Evolutionary conservation across 53 echinoderm and acorn worm species (phyloP), one percentile per base, ranked within the genome.

Genomic region (Antedon mediterranea): DNA sequence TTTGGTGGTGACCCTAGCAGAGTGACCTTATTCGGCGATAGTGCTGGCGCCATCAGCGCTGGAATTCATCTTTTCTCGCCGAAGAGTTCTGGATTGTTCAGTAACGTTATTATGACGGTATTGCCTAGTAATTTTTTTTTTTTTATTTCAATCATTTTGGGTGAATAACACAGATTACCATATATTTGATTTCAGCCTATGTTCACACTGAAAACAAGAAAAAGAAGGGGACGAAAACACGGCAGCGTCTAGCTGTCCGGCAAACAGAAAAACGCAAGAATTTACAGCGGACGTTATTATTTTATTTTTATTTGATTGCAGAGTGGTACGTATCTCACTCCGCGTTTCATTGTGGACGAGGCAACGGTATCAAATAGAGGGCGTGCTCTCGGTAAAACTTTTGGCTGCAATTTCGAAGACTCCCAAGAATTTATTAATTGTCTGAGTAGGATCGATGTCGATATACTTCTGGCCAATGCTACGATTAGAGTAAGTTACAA

Each of bases 1-100:
- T 89, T 89, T 79, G 89, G 89, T 26, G 89, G 89, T 0, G 85
- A 89, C 33, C 79, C 89, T 0, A 33, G 82, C 31, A 75, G 75
- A 33, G 75, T 89, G 0, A 89, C 85, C 43, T 41, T 89, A 29
- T 89, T 89, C 30, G 88, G 89, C 28, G 80, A 85, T 43, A 89
- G 89, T 72, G 89, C 89, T 71, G 89, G 89, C 27, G 85, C 72
- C 7, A 82, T 82, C 32, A 82, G 85, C 29, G 73, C 72, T 0
- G 85, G 89, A 0, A 43, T 85, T 33, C 75, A 85, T 43, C 32
- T 85, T 41, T 15, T 82, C 28, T 77, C 85, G 7, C 43, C 57
- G 32, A 82, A 74, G 9, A 85, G 76, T n/a, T 70, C 73, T 70
- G 79, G 41, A 27, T 82, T 42, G 28, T 89, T 71, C 42, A 71